Evolutionary conservation across 2,888 invertebrate species (phyloP).

Genomic region (Aphodius granarius): DNA sequence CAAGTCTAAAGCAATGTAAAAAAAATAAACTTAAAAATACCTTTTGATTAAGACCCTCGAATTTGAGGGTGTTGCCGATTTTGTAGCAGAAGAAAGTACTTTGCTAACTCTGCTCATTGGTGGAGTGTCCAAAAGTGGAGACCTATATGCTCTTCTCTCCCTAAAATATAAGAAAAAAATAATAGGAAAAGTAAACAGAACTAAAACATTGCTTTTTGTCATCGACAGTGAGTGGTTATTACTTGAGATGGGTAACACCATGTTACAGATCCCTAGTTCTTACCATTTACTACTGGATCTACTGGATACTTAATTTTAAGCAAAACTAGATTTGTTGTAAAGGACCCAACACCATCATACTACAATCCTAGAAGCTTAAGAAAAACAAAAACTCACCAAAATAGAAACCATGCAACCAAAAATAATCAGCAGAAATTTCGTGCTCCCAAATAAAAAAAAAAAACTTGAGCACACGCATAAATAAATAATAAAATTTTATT

Average conservation of each 20-base stretch:
- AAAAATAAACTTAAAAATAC: conserved; percentile 38
- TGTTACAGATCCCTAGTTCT: no score
- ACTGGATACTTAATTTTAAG: no score
- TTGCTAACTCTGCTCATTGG: conserved; percentile 46
- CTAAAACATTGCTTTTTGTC: no score
- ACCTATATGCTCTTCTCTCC: conserved; percentile 40
- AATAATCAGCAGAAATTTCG: neutral
- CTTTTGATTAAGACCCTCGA: conserved; percentile 48
- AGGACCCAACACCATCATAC: neutral
- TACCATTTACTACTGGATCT: no score
- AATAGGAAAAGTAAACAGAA: conserved; percentile 11
- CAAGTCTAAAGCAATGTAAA: neutral
- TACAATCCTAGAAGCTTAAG: neutral
- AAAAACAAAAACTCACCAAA: neutral
- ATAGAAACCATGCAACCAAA: neutral
- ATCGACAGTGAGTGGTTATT: no score
- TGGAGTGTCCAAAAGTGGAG: conserved; percentile 37
- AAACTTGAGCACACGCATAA: neutral
- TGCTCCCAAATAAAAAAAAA: neutral
- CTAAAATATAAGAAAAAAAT: conserved; percentile 27
- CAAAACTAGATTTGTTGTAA: no score
- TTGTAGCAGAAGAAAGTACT: conserved; percentile 41
- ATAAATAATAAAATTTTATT: neutral
- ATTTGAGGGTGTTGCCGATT: conserved; percentile 43
- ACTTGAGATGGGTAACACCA: no score